Evolutionary conservation across 2,797 vertebrate genomes (phyloP).

Genomic region (Onychomys leucogaster): DNA sequence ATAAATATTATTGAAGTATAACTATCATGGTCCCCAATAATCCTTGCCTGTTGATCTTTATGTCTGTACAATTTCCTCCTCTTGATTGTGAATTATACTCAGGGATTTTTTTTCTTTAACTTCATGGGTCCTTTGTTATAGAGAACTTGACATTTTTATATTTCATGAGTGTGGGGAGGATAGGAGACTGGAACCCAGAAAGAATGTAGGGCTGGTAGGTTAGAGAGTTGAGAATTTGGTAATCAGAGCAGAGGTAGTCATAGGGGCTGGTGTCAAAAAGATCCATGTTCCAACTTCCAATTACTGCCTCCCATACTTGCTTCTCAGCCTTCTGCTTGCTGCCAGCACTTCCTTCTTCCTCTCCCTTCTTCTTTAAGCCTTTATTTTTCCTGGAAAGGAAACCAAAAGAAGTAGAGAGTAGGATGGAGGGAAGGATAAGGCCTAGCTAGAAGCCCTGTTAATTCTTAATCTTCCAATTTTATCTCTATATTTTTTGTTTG

Average conservation of each 20-base stretch:
- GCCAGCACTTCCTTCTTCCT: slow-evolving; percentile 25
- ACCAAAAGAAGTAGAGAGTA: not conserved
- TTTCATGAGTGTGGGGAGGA: slow-evolving; percentile 18
- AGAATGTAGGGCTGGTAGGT: not conserved
- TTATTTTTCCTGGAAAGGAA: not conserved
- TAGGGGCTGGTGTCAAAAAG: not conserved
- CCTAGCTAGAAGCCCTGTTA: not conserved
- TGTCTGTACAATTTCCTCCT: not conserved
- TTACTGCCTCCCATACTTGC: not conserved
- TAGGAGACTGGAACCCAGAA: not conserved
- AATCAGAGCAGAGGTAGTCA: slow-evolving; percentile 56
- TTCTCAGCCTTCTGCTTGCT: not conserved
- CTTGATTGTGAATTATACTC: not conserved
- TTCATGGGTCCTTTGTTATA: slow-evolving; percentile 55
- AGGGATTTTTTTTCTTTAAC: not conserved
- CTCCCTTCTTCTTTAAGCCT: slow-evolving; percentile 20
- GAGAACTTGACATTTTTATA: not conserved
- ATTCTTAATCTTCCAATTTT: not conserved
- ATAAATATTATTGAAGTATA: not conserved
- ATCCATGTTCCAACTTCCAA: not conserved
- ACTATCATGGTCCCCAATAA: not conserved
- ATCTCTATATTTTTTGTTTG: not conserved
- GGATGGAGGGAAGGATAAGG: not conserved
- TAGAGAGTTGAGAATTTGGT: no score
- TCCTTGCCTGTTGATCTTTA: not conserved